Base-by-base conservation (phyloP, 1,140 invertebrate genomes). In the Listronotus oregonensis region DNA sequence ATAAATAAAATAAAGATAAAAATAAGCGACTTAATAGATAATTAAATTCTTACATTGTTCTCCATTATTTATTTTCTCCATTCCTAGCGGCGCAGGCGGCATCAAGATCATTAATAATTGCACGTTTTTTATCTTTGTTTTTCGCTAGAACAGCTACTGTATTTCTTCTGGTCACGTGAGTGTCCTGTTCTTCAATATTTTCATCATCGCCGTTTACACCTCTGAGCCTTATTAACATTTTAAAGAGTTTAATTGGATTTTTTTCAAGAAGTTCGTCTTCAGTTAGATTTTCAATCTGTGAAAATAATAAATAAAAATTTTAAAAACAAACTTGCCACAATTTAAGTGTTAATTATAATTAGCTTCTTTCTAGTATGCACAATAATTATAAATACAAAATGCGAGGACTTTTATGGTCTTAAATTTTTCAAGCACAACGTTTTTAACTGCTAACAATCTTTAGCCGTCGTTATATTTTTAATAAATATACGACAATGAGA, bases 181-280 rank as follows among this genome's bases (percentile, higher is more conserved):
- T 54, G 7, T 77, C 73, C 10, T 63, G 42, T 7, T 78, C 71
- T 0, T 78, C 73, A 11, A 80, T 76, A 18, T 57, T 58, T 17
- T 59, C 56, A 18, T 81, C 78, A 6, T 78, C 78, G 12, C 79
- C 79, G 18, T 79, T 79, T 5, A 80, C 66, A 11, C 78, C 72
- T 74, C 74, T 77, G 17, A 81, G 76, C 11, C 77, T 78, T 17
- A 71, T 55, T 18, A 72, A 55, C 65, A 72, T 62, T 39, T 40
- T 57, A 32, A 66, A 63, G 10, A 65, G 56, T 64, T 70, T 71
- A 10, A 72, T 43, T 6, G 70, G 64, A 64, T 72, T 60, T 44
- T 58, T 46, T 42, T 63, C 42, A 1, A 68, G 51, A 7, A 72
- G 12, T 42, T 67, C 63, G 15, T 71, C 61, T 43, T 67, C 59